Base-by-base conservation (phyloP, 2,888 invertebrate genomes). In the Athripsodes cinereus region DNA sequence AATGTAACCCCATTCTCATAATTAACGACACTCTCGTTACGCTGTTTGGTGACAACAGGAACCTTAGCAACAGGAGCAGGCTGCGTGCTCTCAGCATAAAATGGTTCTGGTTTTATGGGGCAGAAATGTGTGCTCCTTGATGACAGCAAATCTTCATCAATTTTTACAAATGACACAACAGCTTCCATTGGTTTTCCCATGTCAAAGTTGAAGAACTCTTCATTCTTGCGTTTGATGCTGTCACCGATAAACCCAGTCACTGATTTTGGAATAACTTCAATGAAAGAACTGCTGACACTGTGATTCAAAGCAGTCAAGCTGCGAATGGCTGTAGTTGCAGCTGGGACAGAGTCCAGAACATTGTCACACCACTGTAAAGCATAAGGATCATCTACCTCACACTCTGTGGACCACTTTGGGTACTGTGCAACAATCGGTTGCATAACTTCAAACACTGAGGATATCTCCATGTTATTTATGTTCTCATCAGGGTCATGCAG, bases 111-210 rank as follows among this genome's bases (percentile, higher is more conserved):
- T 66, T 83, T 82, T 66, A 92, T 92, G 16, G 92, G 92, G 65
- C 86, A 83, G 76, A 93, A 92, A 74, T 93, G 92, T 59, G 91
- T 92, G 64, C 85, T 84, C 63, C 85, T 80, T 6, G 92, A 88
- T 18, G 87, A 87, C 62, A 90, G 78, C 65, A 90, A 74, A 72
- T 91, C 88, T 65, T 81, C 80, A 67, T 75, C 73, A 64, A 76
- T 66, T 16, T 66, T 67, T 26, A 64, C 63, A 22, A 65, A 61
- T 34, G 61, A 62, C 61, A 63, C 61, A 61, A 50, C 34, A 26
- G 55, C 35, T 22, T 53, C 48, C 18, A 50, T 59, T 13, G 57
- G 50, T n/a, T 44, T 55, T 16, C 56, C 20, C 48, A 52, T 52
- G n/a, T 56, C 55, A 10, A 52, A 26, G 6, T 21, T 50, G 26